A percentile compares a stretch with the other conserved stretches of the same genome.
phyloP scores from a whole-genome alignment of 2,113 vertebrate genomes.

The Boulengeromyrus knoepffleri region DNA sequence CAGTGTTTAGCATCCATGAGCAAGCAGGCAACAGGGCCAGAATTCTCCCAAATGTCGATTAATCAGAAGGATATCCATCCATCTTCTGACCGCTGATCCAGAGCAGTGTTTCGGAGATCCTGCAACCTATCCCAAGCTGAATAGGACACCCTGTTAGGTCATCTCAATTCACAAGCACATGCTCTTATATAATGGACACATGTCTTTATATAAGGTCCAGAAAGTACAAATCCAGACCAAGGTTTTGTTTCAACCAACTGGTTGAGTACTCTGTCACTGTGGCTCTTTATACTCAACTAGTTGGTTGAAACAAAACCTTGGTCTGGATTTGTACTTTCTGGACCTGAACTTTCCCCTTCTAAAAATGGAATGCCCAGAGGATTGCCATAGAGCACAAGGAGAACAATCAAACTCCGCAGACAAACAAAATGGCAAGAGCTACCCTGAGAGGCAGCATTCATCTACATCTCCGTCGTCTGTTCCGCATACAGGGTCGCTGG shows the following conservation, averaged over 20 bases:
- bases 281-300: no score
- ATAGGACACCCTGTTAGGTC: not conserved
- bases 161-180: not conserved
- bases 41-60: not conserved
- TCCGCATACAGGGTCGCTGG: not conserved
- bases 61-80: not conserved
- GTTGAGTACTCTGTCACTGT: no score
- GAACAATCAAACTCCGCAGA: not conserved
- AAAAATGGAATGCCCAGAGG: not conserved
- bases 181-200: not conserved
- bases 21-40: not conserved
- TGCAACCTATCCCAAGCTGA: not conserved
- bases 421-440: not conserved
- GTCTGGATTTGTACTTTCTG: no score
- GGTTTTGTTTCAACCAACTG: no score
- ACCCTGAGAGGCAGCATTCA: not conserved
- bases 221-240: no score
- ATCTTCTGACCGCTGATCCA: not conserved
- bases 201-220: not conserved
- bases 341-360: no score
- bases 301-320: no score
- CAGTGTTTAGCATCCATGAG: not conserved
- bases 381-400: not conserved
- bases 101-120: not conserved
- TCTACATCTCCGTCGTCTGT: not conserved